Evolutionary conservation across 2,113 vertebrate genomes (phyloP), one percentile per base, ranked within the genome.

Genomic region (Chascanopsetta lugubris): DNA sequence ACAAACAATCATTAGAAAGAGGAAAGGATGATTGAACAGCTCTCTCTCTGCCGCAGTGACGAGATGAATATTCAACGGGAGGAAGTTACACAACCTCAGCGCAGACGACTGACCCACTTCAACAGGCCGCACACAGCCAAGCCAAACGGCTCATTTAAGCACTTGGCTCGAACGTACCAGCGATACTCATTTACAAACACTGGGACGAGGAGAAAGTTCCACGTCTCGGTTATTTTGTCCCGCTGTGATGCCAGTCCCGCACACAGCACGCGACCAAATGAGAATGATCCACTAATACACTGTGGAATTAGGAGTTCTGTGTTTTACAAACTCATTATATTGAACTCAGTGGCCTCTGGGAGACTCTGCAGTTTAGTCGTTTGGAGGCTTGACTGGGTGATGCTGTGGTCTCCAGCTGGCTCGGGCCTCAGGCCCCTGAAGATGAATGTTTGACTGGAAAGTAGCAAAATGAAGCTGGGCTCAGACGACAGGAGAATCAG

Each of bases 251-350:
- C 21, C 2, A 30, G 42, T 47, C 29, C 49, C 26, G 8, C 29
- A 30, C 29, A 8, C 29, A 30, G 26, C 11, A 56, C 22, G 8
- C 50, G 40, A 34, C 71, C 5, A 67, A 30, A 20, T 48, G 22
- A 22, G 53, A 46, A 59, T 13, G 9, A 43, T 18, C 3, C 22
- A 51, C 51, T 53, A 53, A 65, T 38, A 59, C 21, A 36, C n/a
- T 7, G 34, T 38, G 34, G 15, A 38, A 38, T 38, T 38, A 38
- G 15, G 34, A 15, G 4, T 11, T 12, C 10, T 13, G 13, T 11
- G 11, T 12, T 34, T 9, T 11, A 34, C 10, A 38, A 38, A 38
- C 12, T 15, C 34, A 15, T 36, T 36, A 36, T 36, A 38, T 38
- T 15, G 4, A 38, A 34, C 32, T 34, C 32, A 11, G 32, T 34